phyloP scores from a whole-genome alignment of 2,113 vertebrate species.

The Myotis davidii region DNA sequence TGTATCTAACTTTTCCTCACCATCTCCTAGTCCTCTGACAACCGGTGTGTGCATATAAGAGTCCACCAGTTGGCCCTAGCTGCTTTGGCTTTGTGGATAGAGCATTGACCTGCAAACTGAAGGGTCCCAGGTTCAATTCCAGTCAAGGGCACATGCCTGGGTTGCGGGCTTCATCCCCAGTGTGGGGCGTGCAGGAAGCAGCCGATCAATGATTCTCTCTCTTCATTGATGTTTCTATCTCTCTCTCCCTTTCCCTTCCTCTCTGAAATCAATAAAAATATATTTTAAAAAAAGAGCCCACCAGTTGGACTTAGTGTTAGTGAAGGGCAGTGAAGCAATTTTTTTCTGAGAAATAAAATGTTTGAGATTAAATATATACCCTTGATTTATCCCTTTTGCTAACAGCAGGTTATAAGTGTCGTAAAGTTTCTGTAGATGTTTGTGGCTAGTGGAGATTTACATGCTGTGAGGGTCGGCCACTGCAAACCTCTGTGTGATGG shows the following conservation, averaged over 20 bases:
- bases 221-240: no score
- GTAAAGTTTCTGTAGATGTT: background rate
- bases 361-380: background rate
- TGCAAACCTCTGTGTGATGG: background rate
- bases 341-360: background rate
- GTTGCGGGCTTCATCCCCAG: no score
- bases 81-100: no score
- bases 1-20: background rate
- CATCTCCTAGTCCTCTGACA: background rate
- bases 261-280: no score
- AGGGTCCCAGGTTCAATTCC: no score
- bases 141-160: no score
- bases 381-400: background rate
- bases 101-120: no score
- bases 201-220: no score
- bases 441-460: background rate
- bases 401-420: background rate
- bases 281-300: background rate
- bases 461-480: fast-evolving
- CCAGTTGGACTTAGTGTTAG: background rate
- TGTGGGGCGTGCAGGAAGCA: no score
- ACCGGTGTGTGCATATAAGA: background rate
- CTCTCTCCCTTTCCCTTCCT: no score
- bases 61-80: background rate
- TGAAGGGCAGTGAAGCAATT: background rate